phyloP scores from a whole-genome alignment of 23 tunicate genomes.

The Halocynthia aurantium region DNA sequence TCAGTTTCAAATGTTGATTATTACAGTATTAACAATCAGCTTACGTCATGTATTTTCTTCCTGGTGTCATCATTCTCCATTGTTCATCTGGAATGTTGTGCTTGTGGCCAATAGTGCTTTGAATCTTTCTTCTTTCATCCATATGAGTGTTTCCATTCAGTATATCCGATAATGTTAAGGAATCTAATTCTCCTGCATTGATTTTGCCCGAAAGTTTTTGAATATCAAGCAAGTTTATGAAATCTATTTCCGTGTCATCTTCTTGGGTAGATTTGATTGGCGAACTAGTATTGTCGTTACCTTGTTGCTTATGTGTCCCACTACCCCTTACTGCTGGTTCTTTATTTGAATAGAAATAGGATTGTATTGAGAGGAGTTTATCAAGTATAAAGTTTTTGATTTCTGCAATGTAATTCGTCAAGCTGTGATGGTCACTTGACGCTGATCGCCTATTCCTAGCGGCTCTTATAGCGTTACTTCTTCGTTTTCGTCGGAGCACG shows the following conservation, averaged over 20 bases:
- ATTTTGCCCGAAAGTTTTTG: not conserved
- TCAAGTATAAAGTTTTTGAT: too few species aligned
- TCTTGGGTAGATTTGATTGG: too few species aligned
- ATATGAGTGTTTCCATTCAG: not conserved
- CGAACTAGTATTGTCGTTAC: too few species aligned
- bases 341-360: not conserved
- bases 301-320: too few species aligned
- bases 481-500: too few species aligned
- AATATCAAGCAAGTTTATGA: not conserved
- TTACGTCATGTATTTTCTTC: not conserved
- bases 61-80: conserved; percentile 10
- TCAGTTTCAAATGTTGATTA: not conserved
- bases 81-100: conserved; percentile 1
- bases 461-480: too few species aligned
- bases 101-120: not conserved
- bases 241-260: not conserved
- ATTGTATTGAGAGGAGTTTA: too few species aligned
- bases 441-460: too few species aligned
- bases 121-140: not conserved
- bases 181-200: not conserved
- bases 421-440: too few species aligned
- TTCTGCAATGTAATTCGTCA: too few species aligned
- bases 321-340: not conserved
- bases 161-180: not conserved
- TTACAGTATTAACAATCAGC: not conserved